Conservation (phyloP, 2,888 invertebrate genomes). For the Hyposoter didymator region DNA sequence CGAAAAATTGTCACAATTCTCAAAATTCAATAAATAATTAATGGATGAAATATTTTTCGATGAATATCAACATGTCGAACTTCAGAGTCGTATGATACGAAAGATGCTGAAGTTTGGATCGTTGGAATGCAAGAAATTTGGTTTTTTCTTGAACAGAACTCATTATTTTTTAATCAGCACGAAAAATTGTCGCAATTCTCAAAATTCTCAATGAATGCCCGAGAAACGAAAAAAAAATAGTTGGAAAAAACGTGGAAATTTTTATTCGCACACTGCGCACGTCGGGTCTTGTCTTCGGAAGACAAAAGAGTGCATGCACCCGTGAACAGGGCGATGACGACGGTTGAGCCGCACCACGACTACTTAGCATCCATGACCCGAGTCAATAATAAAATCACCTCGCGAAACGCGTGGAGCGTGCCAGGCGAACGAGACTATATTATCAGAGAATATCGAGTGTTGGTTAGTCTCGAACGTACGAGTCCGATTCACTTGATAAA, state of each 20-base stretch:
- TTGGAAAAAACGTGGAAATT: no score
- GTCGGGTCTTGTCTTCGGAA: not conserved
- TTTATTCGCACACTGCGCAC: not conserved
- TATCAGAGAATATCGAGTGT: constrained; percentile 5
- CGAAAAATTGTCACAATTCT: no score
- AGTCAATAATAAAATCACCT: constrained; percentile 77
- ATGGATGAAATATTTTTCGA: no score
- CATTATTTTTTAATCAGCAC: no score
- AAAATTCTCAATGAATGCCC: no score
- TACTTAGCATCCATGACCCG: constrained; percentile 74
- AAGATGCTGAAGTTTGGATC: no score
- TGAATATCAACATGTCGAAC: no score
- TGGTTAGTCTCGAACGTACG: not conserved
- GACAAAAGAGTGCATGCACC: not conserved
- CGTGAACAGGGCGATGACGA: constrained; percentile 16
- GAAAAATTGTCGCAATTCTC: no score
- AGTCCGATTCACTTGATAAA: constrained; percentile 50
- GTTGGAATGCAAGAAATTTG: no score
- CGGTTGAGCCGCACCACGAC: constrained; percentile 43
- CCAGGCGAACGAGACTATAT: constrained; percentile 70
- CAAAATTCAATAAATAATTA: no score
- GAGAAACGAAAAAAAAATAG: not conserved
- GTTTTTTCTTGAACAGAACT: no score
- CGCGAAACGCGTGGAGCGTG: constrained; percentile 69
- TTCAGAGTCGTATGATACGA: no score